Base-by-base conservation (phyloP, 1,140 invertebrate genomes). In the Nephila pilipes region DNA sequence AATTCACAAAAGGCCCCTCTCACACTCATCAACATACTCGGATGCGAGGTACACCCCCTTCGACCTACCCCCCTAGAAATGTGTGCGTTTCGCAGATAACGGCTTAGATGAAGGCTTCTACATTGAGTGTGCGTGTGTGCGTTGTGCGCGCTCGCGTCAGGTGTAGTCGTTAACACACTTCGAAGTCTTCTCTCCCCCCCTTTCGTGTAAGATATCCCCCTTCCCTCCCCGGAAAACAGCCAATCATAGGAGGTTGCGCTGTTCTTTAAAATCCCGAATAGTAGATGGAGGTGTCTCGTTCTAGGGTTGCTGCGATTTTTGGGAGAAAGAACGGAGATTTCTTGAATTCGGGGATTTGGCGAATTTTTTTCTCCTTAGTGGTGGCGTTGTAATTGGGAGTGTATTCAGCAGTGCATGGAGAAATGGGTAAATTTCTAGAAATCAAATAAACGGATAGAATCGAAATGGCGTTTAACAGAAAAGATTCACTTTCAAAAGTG, bases 41-140 rank as follows among this genome's bases (percentile, higher is more conserved):
- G 29, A 87, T 93, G 60, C 54, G 18, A 60, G 36, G 57, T 10
- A 88, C 18, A 88, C 85, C 46, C 69, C 87, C 22, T 69, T n/a
- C 22, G n/a, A 29, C n/a, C 36, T 18, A 20, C 55, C 46, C 46
- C 83, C 10, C 25, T 36, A 80, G 22, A 55, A 79, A 92, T 65
- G 90, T 85, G 81, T 93, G 91, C 57, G 54, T 79, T 87, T 65
- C 63, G 12, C 46, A 93, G 91, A 92, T 80, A 79, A 93, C 91
- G 85, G 91, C 89, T 60, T 69, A 57, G 57, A 38, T 65, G 85
- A 63, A 65, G 57, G 60, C 32, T 46, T 75, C 87, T 89, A n/a
- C 46, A 58, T 79, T 57, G 36, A 29, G 63, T 57, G 46, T 85
- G n/a, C 20, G 54, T 10, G n/a, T 25, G n/a, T 25, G 14, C 46